Conservation (phyloP, 1,140 invertebrate species). For the Sitobion miscanthi region DNA sequence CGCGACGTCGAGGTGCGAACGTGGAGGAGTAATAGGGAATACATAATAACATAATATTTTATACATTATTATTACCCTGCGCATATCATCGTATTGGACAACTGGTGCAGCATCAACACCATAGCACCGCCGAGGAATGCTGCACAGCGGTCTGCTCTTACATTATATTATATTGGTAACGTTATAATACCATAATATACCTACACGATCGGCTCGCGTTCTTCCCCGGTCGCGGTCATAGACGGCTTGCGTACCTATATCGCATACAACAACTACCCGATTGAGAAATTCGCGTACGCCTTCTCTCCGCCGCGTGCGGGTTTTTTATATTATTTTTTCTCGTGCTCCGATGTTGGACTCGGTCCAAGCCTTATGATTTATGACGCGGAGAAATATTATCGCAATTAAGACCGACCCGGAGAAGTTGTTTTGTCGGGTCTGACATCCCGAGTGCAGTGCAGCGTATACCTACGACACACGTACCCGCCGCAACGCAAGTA, state of each 20-base stretch:
- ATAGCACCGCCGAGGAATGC: too few species aligned
- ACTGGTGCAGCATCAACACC: too few species aligned
- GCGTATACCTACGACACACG: not conserved
- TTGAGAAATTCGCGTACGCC: constrained; percentile 12
- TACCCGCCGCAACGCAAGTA: not conserved
- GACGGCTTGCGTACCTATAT: not conserved
- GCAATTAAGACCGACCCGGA: constrained; percentile 45
- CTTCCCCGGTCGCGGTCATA: not conserved
- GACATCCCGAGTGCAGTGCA: constrained; percentile 12
- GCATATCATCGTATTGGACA: too few species aligned
- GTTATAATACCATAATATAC: not conserved
- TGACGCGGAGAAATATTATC: constrained; percentile 48
- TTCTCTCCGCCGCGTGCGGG: not conserved
- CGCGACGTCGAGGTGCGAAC: too few species aligned
- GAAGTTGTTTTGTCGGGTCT: constrained; percentile 52
- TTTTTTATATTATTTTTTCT: not conserved
- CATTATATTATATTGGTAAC: not conserved
- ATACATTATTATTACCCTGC: too few species aligned
- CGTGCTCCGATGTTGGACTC: not conserved
- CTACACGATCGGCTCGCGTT: not conserved
- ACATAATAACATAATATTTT: too few species aligned
- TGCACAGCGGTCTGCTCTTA: too few species aligned
- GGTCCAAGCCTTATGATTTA: constrained; percentile 45
- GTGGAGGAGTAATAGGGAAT: too few species aligned
- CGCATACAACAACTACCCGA: not conserved